A percentile compares a stretch with the other conserved stretches of the same genome.
Evolutionary conservation across 1,140 invertebrate species (phyloP).

Genomic region (Agrilus planipennis): DNA sequence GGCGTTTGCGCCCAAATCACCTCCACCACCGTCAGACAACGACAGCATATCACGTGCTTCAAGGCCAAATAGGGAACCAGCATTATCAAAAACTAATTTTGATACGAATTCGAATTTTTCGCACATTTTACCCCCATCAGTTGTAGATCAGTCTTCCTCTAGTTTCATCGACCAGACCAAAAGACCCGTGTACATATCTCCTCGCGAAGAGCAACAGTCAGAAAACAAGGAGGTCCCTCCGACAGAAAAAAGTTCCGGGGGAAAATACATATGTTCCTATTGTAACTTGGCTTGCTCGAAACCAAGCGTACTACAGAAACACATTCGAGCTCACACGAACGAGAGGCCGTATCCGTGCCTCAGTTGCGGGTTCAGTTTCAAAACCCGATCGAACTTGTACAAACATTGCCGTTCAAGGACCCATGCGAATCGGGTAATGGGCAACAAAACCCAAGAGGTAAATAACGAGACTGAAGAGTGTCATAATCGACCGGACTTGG

Average conservation of each 20-base stretch:
- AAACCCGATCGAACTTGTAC: slow-evolving; percentile 88
- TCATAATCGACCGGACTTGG: slow-evolving; percentile 16
- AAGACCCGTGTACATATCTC: too few species aligned
- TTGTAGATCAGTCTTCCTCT: too few species aligned
- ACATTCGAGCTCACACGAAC: slow-evolving; percentile 85
- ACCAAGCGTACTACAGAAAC: slow-evolving; percentile 87
- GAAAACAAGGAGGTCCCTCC: background rate
- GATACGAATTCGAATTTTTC: too few species aligned
- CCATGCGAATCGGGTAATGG: slow-evolving; percentile 48
- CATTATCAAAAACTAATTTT: too few species aligned
- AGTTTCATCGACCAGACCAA: too few species aligned
- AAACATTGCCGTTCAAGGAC: slow-evolving; percentile 76
- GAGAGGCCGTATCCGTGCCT: slow-evolving; percentile 83
- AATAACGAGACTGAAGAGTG: slow-evolving; percentile 30
- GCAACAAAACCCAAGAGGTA: slow-evolving; percentile 24
- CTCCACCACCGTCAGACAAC: too few species aligned
- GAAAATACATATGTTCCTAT: slow-evolving; percentile 71
- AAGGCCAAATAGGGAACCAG: too few species aligned
- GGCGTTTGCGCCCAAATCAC: too few species aligned
- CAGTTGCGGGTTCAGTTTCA: slow-evolving; percentile 84
- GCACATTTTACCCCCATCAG: too few species aligned
- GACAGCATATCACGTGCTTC: too few species aligned
- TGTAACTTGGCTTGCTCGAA: slow-evolving; percentile 83
- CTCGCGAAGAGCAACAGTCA: slow-evolving; percentile 3
- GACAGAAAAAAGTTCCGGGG: slow-evolving; percentile 16